Base-by-base conservation (phyloP, 2,888 invertebrate species). In the Gymnocheta viridis region DNA sequence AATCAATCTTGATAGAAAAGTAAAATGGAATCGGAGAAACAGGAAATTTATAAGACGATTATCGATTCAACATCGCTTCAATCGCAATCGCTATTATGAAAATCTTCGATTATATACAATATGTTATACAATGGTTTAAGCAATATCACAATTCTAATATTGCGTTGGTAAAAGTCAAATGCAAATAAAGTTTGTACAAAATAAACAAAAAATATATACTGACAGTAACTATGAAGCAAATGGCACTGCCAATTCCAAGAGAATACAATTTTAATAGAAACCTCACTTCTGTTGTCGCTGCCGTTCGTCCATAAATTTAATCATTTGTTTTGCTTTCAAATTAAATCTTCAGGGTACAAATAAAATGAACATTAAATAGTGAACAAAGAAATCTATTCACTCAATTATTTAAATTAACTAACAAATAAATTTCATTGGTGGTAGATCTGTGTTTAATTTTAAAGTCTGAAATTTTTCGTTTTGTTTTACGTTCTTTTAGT, bases 101-200 rank as follows among this genome's bases (percentile, higher is more conserved):
- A n/a, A n/a, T n/a, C n/a, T n/a, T n/a, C n/a, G n/a, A n/a, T n/a
- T n/a, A n/a, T n/a, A n/a, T n/a, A n/a, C n/a, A n/a, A n/a, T n/a
- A n/a, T n/a, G n/a, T n/a, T n/a, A n/a, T n/a, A n/a, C n/a, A n/a
- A n/a, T n/a, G n/a, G n/a, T n/a, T 44, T 44, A 32, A 66, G n/a
- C 51, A 54, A 19, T 58, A 66, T 82, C 82, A 82, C 82, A 77
- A 73, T 82, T 72, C 72, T 58, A 67, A 67, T 77, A 67, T 82
- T 72, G 56, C 70, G 27, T 76, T 64, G 70, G 64, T 64, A 60
- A 67, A 32, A 66, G 29, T 24, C 49, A 58, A 67, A 78, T 72
- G 54, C 70, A 66, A 66, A 76, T 76, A 64, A 69, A 69, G 24
- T 49, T n/a, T n/a, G n/a, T n/a, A n/a, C n/a, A n/a, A n/a, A 47